phyloP scores from a whole-genome alignment of 23 tunicate genomes.

The Ascidia mentula region DNA sequence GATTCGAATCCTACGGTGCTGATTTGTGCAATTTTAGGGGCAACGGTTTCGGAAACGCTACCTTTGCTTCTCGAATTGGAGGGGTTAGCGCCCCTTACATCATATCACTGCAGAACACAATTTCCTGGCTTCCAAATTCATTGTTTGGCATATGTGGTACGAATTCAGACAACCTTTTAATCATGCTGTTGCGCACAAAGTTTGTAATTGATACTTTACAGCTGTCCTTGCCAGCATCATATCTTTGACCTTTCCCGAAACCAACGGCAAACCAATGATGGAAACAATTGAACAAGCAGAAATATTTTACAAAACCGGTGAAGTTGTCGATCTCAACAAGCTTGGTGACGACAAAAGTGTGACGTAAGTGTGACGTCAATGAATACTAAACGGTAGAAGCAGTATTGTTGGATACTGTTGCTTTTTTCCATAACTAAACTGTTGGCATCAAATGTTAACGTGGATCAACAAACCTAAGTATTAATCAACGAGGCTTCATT shows the following conservation, averaged over 20 bases:
- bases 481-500: no score
- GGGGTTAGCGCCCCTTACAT: no score
- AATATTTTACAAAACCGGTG: conserved; percentile 10
- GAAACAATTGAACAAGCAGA: conserved; percentile 35
- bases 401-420: no score
- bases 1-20: no score
- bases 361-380: no score
- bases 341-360: not conserved
- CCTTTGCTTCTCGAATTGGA: conserved; percentile 37
- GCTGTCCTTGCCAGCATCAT: not conserved
- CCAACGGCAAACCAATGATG: conserved; percentile 26
- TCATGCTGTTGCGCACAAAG: no score
- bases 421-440: no score
- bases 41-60: conserved; percentile 45
- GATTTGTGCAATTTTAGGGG: conserved; percentile 36
- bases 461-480: no score
- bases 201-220: not conserved
- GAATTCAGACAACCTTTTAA: not conserved
- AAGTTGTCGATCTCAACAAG: not conserved
- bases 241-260: conserved; percentile 26
- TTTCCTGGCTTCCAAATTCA: conserved; percentile 12
- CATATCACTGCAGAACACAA: conserved; percentile 4
- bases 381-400: no score
- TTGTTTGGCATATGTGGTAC: not conserved
- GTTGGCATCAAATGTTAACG: no score